A percentile compares a stretch with the other conserved stretches of the same genome.
Conservation (phyloP, 1,140 invertebrate genomes). For the Triops cancriformis region DNA sequence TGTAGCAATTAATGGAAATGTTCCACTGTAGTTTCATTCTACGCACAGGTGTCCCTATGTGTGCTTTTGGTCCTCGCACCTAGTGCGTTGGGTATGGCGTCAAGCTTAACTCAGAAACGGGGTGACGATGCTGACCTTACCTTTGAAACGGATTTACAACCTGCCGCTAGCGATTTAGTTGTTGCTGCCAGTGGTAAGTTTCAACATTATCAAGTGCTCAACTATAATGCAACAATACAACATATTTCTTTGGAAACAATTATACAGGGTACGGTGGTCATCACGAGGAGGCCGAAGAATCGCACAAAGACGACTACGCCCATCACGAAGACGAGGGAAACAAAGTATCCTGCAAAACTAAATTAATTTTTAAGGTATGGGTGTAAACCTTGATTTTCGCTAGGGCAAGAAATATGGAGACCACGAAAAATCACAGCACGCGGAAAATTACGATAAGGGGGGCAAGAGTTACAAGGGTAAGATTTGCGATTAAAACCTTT, state of each 20-base stretch:
- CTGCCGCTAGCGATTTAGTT: not conserved
- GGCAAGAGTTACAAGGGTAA: conserved; percentile 29
- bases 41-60: not conserved
- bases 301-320: not conserved
- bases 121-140: not conserved
- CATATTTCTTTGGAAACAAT: no score
- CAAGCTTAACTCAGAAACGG: not conserved
- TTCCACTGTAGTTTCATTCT: not conserved
- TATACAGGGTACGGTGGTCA: not conserved
- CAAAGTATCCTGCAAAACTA: not conserved
- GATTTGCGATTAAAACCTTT: no score
- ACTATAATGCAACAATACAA: no score
- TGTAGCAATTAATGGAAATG: not conserved
- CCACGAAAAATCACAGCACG: conserved; percentile 29
- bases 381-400: conserved; percentile 7
- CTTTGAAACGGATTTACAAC: not conserved
- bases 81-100: not conserved
- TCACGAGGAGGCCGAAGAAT: not conserved
- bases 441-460: conserved; percentile 26
- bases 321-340: not conserved
- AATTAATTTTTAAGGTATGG: not conserved
- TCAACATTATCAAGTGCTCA: no score
- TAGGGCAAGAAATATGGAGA: conserved; percentile 29
- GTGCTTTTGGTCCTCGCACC: not conserved
- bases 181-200: not conserved